A percentile compares a stretch with the other conserved stretches of the same genome.
Conservation (phyloP, 2,113 vertebrate genomes). For the Peromyscus polionotus region DNA sequence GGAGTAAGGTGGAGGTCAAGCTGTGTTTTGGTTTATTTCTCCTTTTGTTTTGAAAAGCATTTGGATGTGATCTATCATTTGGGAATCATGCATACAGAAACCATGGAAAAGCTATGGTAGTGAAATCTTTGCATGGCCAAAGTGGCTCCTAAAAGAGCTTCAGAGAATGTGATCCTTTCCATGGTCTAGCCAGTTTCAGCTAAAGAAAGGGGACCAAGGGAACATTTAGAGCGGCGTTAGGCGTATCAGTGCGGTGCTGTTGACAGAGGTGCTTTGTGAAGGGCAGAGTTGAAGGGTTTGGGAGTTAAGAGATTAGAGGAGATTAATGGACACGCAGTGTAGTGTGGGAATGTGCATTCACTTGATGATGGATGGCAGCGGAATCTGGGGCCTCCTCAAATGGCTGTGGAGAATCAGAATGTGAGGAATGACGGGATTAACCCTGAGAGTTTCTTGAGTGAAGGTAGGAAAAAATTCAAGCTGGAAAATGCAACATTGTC, state of each 20-base stretch:
- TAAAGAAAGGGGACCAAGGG: neutral
- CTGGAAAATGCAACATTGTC: neutral
- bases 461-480: conserved; percentile 40
- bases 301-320: conserved; percentile 71
- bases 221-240: neutral
- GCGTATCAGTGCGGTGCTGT: neutral
- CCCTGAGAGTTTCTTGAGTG: conserved; percentile 55
- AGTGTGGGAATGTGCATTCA: conserved; percentile 7
- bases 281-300: conserved; percentile 55
- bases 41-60: neutral
- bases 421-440: conserved; percentile 75
- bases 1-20: neutral
- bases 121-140: neutral
- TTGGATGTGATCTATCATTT: neutral
- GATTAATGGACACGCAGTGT: conserved; percentile 51
- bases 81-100: neutral
- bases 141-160: neutral
- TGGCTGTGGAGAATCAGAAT: conserved; percentile 58
- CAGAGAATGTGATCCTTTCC: neutral
- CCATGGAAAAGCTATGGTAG: neutral
- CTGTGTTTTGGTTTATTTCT: neutral
- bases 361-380: conserved; percentile 20
- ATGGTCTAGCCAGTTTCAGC: neutral
- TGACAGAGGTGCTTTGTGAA: conserved; percentile 66
- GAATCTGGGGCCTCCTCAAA: neutral